These are phyloP conservation scores for Atrina japonica DNA, from an alignment of 2,888 invertebrate species.

Conservation along the genomic window DNA sequence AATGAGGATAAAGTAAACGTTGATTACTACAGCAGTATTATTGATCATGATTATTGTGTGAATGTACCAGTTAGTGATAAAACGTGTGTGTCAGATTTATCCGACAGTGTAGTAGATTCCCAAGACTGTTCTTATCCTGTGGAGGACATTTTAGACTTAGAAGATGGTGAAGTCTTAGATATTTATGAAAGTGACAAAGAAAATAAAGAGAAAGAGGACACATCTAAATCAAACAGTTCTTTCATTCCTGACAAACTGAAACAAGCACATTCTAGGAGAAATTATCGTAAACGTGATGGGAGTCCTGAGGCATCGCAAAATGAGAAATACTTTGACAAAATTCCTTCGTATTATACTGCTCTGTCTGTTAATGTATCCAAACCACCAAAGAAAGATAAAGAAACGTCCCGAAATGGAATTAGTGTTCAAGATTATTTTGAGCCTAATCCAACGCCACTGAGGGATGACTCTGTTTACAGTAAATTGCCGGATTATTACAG, in stretches of 20 bases:
- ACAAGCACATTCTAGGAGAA: conserved; percentile 28
- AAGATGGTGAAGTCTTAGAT: conserved; percentile 55
- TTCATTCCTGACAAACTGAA: neutral
- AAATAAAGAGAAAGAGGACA: conserved; percentile 11
- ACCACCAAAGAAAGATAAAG: conserved; percentile 53
- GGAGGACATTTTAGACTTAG: conserved; percentile 39
- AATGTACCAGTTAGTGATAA: too few species aligned
- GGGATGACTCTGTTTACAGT: conserved; percentile 55
- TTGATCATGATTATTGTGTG: conserved; percentile 85
- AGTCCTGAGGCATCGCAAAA: conserved; percentile 40
- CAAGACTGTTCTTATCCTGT: conserved; percentile 12
- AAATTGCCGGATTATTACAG: conserved; percentile 77
- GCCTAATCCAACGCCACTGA: conserved; percentile 62
- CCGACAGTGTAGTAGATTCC: too few species aligned
- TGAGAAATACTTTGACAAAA: conserved; percentile 69
- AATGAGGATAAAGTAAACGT: conserved; percentile 31
- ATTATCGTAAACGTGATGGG: conserved; percentile 46
- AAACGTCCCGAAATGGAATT: conserved; percentile 41
- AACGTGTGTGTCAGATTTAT: too few species aligned
- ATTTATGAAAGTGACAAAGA: conserved; percentile 32
- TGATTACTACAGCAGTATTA: conserved; percentile 69
- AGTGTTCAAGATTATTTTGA: conserved; percentile 57
- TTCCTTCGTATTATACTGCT: conserved; percentile 75
- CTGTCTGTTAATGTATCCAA: conserved; percentile 66
- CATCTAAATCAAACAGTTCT: conserved; percentile 2